Percentiles rank a stretch among this genome's conserved stretches.
phyloP scores from a whole-genome alignment of 2,888 invertebrate species.

The Lamellibrachia satsuma region DNA sequence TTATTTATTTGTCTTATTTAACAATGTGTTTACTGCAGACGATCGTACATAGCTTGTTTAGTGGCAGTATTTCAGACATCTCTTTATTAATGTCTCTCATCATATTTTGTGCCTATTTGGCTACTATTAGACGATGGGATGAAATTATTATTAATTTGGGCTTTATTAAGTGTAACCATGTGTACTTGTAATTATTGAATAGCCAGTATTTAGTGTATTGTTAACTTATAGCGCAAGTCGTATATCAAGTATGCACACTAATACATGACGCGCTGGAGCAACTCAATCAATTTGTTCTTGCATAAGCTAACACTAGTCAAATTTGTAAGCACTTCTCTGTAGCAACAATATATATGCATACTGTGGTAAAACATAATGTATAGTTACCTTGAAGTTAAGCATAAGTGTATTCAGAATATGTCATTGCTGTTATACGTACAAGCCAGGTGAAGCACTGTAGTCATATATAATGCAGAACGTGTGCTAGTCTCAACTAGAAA shows the following conservation, averaged over 20 bases:
- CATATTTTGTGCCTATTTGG: neutral
- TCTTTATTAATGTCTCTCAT: neutral
- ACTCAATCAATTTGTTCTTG: neutral
- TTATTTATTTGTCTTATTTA: neutral
- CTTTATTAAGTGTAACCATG: neutral
- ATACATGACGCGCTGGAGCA: neutral
- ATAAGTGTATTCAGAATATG: neutral
- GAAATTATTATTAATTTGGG: neutral
- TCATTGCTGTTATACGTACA: neutral
- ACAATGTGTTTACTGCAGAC: neutral
- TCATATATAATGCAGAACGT: too few species aligned
- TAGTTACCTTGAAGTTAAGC: neutral
- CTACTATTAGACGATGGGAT: slow-evolving; percentile 2
- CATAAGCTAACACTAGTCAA: neutral
- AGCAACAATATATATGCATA: neutral
- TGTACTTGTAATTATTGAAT: neutral
- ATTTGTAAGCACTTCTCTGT: neutral
- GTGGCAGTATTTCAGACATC: neutral
- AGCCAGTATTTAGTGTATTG: neutral
- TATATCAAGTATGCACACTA: slow-evolving; percentile 17
- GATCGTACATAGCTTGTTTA: neutral
- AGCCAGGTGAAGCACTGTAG: too few species aligned
- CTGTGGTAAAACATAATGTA: neutral
- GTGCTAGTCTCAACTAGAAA: neutral
- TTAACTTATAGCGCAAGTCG: neutral